Evolutionary conservation across 2,113 vertebrate species (phyloP), one percentile per base, ranked within the genome.

Genomic region (Marmota monax): DNA sequence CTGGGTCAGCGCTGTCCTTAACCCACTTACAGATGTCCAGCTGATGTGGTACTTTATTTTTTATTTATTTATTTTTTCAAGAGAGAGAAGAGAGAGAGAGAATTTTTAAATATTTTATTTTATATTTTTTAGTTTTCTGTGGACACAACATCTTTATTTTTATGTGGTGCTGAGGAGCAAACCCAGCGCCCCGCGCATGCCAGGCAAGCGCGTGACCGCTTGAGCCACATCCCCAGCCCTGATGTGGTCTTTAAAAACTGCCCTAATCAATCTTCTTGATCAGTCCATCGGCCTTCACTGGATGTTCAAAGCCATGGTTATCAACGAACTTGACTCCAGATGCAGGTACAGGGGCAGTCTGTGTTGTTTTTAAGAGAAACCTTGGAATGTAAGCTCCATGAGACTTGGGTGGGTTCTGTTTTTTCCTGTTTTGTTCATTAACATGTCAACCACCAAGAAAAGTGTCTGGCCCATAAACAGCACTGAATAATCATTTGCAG

Each of bases 381-480:
- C 6, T 34, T 61, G 16, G 42, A 27, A 53, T n/a, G n/a, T n/a
- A n/a, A n/a, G n/a, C n/a, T n/a, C n/a, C n/a, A n/a, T 14, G 73
- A 37, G 3, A n/a, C 16, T 39, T 29, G 29, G 39, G 1, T 11
- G 48, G 42, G 42, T 7, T 42, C 42, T 42, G 42, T 78, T 9
- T 56, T 29, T 51, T 83, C 29, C n/a, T 51, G 7, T 76, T 58
- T 63, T 11, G 1, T 39, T 32, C 51, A 74, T 20, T 56, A 12
- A 25, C 32, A 74, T 56, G 20, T 51, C 32, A 45, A 20, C 29
- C 61, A 85, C 20, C n/a, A 23, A n/a, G 61, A 61, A 82, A 25
- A 61, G 0, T 14, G 1, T 53, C 25, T 67, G 65, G 32, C 32
- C 6, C 13, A 0, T 7, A 53, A 18, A 4, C 37, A 22, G 2